Conservation (phyloP, 2,888 invertebrate species). For the Antitype chi region DNA sequence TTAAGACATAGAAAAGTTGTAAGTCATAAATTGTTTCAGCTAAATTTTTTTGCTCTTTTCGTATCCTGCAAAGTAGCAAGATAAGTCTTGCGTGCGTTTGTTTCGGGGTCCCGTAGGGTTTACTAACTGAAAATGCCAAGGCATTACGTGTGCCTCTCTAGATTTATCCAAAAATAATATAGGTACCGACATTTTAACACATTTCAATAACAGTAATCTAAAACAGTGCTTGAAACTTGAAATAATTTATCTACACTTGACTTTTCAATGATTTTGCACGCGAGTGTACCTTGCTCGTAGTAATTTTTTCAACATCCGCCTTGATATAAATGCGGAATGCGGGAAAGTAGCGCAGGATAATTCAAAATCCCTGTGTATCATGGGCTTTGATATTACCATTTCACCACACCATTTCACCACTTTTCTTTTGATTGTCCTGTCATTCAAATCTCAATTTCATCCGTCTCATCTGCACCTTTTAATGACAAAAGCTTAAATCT, state of each 20-base stretch:
- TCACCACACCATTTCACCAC: conserved; percentile 18
- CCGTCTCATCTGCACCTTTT: background rate
- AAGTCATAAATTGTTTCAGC: background rate
- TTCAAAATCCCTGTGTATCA: conserved; percentile 73
- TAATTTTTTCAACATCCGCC: conserved; percentile 79
- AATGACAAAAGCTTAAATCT: background rate
- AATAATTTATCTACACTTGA: background rate
- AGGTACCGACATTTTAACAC: too few species aligned
- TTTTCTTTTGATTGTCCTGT: conserved; percentile 29
- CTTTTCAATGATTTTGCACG: conserved; percentile 18
- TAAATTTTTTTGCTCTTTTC: background rate
- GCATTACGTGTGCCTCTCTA: background rate
- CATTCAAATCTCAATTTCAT: background rate
- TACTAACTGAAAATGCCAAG: background rate
- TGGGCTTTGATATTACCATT: conserved; percentile 53
- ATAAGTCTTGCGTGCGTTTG: background rate
- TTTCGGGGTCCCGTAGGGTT: background rate
- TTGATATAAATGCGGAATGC: conserved; percentile 70
- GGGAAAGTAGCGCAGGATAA: conserved; percentile 79
- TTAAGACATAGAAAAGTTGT: background rate
- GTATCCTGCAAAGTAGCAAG: background rate
- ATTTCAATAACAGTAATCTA: background rate
- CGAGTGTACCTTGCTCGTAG: conserved; percentile 68
- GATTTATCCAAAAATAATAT: background rate
- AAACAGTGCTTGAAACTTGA: background rate